Evolutionary conservation across 2,797 vertebrate genomes (phyloP).

Genomic region (Apogon hyalosoma): DNA sequence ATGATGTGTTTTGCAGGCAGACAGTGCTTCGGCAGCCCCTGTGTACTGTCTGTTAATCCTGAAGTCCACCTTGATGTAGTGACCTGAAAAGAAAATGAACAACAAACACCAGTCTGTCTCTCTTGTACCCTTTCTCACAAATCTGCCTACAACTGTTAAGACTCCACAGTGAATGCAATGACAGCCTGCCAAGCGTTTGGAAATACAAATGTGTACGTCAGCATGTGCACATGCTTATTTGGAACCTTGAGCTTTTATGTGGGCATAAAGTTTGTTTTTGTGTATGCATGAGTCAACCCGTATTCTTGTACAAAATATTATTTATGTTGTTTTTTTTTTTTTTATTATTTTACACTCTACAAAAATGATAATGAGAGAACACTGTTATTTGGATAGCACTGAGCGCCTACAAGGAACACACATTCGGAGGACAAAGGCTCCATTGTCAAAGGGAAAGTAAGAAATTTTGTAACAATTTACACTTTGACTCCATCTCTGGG

Average conservation of each 20-base stretch:
- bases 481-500: slow-evolving; percentile 74
- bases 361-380: slow-evolving; percentile 48
- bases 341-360: slow-evolving; percentile 15
- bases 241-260: slow-evolving; percentile 52
- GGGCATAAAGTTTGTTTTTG: slow-evolving; percentile 58
- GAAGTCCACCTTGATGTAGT: slow-evolving; percentile 45
- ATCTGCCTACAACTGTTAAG: slow-evolving; percentile 57
- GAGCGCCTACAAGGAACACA: slow-evolving; percentile 47
- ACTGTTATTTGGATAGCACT: slow-evolving; percentile 52
- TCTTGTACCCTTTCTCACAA: slow-evolving; percentile 53
- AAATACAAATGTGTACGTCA: slow-evolving; percentile 52
- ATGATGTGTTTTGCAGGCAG: slow-evolving; percentile 41
- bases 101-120: slow-evolving; percentile 54
- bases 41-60: slow-evolving; percentile 58
- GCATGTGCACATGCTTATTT: slow-evolving; percentile 58
- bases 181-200: slow-evolving; percentile 58
- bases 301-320: slow-evolving; percentile 36
- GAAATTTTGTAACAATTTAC: slow-evolving; percentile 63
- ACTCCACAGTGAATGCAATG: slow-evolving; percentile 47
- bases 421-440: slow-evolving; percentile 60
- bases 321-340: slow-evolving; percentile 21
- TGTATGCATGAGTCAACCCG: slow-evolving; percentile 34
- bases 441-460: slow-evolving; percentile 50
- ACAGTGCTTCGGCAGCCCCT: slow-evolving; percentile 30
- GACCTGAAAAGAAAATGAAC: slow-evolving; percentile 60